Base-by-base conservation (phyloP, 2,888 invertebrate genomes). In the Tetragonisca angustula region DNA sequence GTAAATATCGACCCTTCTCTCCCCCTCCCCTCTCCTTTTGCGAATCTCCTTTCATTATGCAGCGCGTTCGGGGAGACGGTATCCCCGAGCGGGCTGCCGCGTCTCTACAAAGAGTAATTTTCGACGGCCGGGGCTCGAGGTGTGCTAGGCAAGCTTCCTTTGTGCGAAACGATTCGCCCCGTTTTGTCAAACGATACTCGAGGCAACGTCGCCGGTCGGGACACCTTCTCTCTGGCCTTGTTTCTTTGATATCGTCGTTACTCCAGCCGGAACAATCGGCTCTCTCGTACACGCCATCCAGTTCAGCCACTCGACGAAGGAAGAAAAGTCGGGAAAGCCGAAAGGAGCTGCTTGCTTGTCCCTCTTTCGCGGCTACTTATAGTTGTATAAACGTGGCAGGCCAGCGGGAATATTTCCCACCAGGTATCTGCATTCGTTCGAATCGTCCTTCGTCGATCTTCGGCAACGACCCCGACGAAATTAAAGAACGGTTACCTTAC, bases 241-340 rank as follows among this genome's bases (percentile, higher is more conserved):
- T 88, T 83, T 81, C 79, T 80, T 85, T 83, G 87, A 82, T 77
- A 75, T 88, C 73, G 69, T 64, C 70, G 73, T 79, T 84, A 75
- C 79, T 84, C 69, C 24, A 19, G 43, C 67, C 68, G 65, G 73
- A 83, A 85, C 70, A 85, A 81, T 85, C 80, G 74, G 27, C 64
- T 21, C 52, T 64, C 49, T 67, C 52, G 21, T 69, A 67, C 73
- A 73, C 65, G 43, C 52, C 19, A 27, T 0, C 27, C 54, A 56
- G 50, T 17, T 70, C 64, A 32, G 32, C 36, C 72, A 71, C 80
- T 85, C 81, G 43, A 77, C 67, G 52, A 27, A 50, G 79, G 64
- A 69, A 71, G 76, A 56, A 59, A 83, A 69, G 54, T 69, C 43
- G 50, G 50, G 27, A 27, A 27, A 1, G 27, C 27, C 27, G 27